A percentile compares a stretch with the other conserved stretches of the same genome.
Conservation (phyloP, 2,797 vertebrate species). For the Sparidentex hasta region DNA sequence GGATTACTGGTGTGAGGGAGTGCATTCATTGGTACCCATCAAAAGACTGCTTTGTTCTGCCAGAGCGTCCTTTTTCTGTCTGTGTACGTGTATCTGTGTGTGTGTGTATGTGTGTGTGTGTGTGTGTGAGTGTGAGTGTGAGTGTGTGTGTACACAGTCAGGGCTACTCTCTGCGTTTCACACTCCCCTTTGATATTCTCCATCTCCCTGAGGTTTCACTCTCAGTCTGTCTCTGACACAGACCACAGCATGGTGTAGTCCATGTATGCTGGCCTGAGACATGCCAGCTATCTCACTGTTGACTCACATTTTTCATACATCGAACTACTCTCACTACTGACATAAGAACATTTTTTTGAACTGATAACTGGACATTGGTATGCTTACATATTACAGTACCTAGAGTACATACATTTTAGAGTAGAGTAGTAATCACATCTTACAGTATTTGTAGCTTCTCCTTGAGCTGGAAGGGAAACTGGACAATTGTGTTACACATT, state of each 20-base stretch:
- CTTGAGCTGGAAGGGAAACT: background rate
- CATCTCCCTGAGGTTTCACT: constrained; percentile 77
- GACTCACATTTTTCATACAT: constrained; percentile 6
- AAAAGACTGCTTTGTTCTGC: constrained; percentile 80
- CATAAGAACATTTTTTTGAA: background rate
- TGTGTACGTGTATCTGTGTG: constrained; percentile 22
- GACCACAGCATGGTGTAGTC: constrained; percentile 11
- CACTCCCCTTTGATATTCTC: constrained; percentile 83
- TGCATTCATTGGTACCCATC: constrained; percentile 77
- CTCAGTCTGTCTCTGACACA: constrained; percentile 29
- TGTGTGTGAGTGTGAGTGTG: constrained; percentile 30
- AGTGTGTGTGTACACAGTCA: constrained; percentile 44
- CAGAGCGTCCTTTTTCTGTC: constrained; percentile 45
- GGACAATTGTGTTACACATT: background rate
- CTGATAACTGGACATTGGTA: too few species aligned
- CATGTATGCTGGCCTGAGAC: constrained; percentile 32
- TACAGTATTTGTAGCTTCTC: background rate
- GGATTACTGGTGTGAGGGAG: constrained; percentile 78
- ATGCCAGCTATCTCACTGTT: constrained; percentile 21
- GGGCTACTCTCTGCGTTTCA: constrained; percentile 80
- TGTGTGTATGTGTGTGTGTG: constrained; percentile 12
- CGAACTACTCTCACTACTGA: background rate
- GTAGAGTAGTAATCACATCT: background rate
- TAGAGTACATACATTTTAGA: background rate
- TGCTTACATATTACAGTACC: background rate